Evolutionary conservation across 2,113 vertebrate species (phyloP), one percentile per base, ranked within the genome.

Genomic region (Nyctibius bracteatus): DNA sequence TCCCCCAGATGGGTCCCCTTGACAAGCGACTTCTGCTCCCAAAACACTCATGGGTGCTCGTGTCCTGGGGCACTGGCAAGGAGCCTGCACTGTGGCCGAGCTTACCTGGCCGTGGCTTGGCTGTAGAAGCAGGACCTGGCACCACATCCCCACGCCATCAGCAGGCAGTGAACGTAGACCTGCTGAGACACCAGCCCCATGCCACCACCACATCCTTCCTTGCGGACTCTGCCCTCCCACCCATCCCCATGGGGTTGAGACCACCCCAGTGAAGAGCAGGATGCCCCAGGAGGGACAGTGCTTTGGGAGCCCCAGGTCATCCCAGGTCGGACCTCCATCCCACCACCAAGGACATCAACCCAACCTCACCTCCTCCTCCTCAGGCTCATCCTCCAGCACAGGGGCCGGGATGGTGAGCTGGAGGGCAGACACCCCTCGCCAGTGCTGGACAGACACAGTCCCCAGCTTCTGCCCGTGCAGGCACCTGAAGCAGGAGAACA

Each of bases 81-180:
- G 33, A 46, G 14, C 27, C 49, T 3, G 4, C 3, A 1, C 37
- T 16, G 2, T 37, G 30, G 43, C 24, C 0, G 21, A 28, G 52
- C 10, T 5, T n/a, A 97, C 97, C 95, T 96, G 92, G 78, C 89
- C 0, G 24, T 61, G 63, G 55, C 11, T 8, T 61, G 70, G 33
- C 85, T 95, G 90, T 96, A 97, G 83, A 87, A 93, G 82, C 96
- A 97, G 71, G 81, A 79, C 49, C 78, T 96, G 47, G 63, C 37
- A 8, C 54, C 16, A 0, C 0, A 30, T 17, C 65, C 31, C 24
- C 74, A 13, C 0, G 47, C 94, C 1, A 6, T 24, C 73, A 97
- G 43, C 67, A 96, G 83, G 68, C 96, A 97, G 78, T 92, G 96
- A 61, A 97, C 31, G 0, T 90, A 97, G 63, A 97, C 52, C 96